These are phyloP conservation scores for Amblyjoppa proteus DNA, from an alignment of 2,888 invertebrate species.

Conservation along the genomic window DNA sequence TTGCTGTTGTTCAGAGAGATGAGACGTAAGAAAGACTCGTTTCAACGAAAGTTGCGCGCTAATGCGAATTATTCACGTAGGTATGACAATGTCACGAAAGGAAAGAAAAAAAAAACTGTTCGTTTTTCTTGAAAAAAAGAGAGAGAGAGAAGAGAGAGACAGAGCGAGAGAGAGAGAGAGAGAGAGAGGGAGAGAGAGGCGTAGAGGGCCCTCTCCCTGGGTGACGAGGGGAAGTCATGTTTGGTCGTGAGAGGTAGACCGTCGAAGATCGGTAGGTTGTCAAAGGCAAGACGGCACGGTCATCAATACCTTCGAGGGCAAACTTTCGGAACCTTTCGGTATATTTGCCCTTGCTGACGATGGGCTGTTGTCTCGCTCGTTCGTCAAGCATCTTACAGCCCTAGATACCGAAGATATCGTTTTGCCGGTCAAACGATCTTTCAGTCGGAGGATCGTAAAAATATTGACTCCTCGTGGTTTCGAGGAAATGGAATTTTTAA, in stretches of 20 bases:
- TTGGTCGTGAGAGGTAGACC: constrained; percentile 36
- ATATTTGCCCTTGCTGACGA: constrained; percentile 45
- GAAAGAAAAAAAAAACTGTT: background rate
- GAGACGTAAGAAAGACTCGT: constrained; percentile 59
- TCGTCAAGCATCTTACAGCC: constrained; percentile 73
- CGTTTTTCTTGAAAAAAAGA: background rate
- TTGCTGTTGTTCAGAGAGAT: background rate
- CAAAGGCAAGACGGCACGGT: constrained; percentile 42
- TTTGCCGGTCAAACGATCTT: constrained; percentile 37
- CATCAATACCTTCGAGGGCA: constrained; percentile 50
- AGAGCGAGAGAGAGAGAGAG: too few relatives aligned
- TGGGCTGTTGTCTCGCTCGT: constrained; percentile 63
- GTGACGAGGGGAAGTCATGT: constrained; percentile 12
- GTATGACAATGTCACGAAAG: constrained; percentile 17
- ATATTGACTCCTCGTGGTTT: constrained; percentile 53
- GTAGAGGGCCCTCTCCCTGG: background rate
- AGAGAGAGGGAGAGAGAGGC: constrained; percentile 26
- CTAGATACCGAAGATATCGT: constrained; percentile 75
- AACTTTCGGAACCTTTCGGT: constrained; percentile 19
- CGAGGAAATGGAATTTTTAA: constrained; percentile 27
- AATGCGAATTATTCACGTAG: background rate
- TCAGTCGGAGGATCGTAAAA: constrained; percentile 50
- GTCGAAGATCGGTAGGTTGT: constrained; percentile 59
- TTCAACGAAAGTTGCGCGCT: constrained; percentile 38
- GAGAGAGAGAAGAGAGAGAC: too few relatives aligned